Conservation (phyloP, 1,140 invertebrate species). For the Wasmannia auropunctata region DNA sequence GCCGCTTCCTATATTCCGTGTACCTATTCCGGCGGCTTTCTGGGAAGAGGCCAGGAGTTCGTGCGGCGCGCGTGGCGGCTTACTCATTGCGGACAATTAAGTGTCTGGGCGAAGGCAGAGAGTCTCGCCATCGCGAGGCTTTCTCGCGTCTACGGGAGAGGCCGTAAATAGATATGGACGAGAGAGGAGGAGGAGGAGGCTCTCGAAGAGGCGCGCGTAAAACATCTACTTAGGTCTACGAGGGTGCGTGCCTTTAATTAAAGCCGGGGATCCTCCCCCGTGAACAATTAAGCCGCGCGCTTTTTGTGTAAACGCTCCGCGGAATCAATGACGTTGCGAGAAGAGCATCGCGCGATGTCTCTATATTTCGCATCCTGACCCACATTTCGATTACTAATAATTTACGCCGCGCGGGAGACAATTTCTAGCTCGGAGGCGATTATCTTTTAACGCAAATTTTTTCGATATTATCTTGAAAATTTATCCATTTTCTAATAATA, state of each 20-base stretch:
- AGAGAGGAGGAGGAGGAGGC: not conserved
- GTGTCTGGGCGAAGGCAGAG: constrained; percentile 35
- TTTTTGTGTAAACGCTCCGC: not conserved
- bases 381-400: not conserved
- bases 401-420: not conserved
- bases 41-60: not conserved
- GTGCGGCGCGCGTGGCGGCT: constrained; percentile 21
- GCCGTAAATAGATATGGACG: constrained; percentile 37
- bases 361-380: constrained; percentile 7
- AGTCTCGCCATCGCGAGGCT: constrained; percentile 35
- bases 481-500: not conserved
- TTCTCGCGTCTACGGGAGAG: constrained; percentile 29
- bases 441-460: not conserved
- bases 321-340: not conserved
- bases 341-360: not conserved
- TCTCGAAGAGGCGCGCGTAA: constrained; percentile 24
- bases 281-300: not conserved
- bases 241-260: constrained; percentile 43
- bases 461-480: not conserved
- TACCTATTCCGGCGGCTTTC: not conserved
- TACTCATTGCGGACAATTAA: constrained; percentile 56
- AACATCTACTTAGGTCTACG: constrained; percentile 38
- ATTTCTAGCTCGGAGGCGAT: not conserved
- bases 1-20: constrained; percentile 3
- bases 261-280: not conserved